A percentile compares a stretch with the other conserved stretches of the same genome.
Evolutionary conservation across 2,797 vertebrate species (phyloP).

Genomic region (Poecilia picta): DNA sequence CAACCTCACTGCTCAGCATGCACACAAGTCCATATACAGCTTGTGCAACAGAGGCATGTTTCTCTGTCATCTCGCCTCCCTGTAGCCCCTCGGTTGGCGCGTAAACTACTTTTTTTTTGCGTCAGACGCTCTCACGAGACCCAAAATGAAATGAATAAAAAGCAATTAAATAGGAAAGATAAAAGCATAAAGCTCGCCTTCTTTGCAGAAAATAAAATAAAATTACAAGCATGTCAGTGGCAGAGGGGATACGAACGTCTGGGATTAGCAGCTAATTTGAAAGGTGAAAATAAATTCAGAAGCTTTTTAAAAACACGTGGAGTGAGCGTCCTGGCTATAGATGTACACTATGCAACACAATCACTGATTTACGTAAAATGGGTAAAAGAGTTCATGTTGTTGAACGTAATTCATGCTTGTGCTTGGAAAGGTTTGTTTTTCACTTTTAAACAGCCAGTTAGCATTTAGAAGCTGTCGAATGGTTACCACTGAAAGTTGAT

Average conservation of each 20-base stretch:
- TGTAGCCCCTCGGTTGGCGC: neutral
- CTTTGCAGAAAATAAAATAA: neutral
- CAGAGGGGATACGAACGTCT: neutral
- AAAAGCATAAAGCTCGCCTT: neutral
- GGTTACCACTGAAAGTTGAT: neutral
- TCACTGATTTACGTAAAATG: neutral
- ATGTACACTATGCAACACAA: neutral
- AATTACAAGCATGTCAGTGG: neutral
- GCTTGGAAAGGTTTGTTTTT: neutral
- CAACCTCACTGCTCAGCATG: constrained; percentile 3
- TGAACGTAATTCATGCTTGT: neutral
- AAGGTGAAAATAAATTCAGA: neutral
- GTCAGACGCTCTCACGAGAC: constrained; percentile 4
- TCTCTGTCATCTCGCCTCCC: neutral
- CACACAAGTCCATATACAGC: constrained; percentile 1
- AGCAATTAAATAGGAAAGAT: neutral
- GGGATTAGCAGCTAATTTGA: neutral
- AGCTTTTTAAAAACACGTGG: neutral
- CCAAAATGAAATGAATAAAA: neutral
- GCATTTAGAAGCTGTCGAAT: too few relatives aligned
- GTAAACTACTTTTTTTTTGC: constrained; percentile 12
- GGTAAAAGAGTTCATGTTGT: neutral
- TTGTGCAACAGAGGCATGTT: neutral
- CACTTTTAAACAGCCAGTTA: neutral
- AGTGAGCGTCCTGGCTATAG: neutral